phyloP scores from a whole-genome alignment of 2,113 vertebrate species.

The Potamarius usumacintae region DNA sequence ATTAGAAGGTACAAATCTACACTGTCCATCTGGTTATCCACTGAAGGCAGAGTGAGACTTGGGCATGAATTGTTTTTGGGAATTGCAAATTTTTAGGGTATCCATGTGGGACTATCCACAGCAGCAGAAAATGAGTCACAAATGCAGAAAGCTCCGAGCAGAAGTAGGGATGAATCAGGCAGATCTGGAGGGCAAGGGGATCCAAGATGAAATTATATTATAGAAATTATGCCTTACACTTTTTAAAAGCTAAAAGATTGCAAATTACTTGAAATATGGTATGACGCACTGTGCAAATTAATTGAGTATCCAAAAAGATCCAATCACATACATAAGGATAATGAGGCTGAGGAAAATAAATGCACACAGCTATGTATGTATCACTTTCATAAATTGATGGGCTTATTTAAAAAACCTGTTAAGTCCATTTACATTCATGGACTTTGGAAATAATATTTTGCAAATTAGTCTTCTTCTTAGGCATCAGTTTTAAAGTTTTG shows the following conservation, averaged over 20 bases:
- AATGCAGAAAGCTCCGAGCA: not conserved
- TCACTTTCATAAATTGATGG: not conserved
- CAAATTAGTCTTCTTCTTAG: constrained; percentile 26
- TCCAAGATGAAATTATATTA: not conserved
- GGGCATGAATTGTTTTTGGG: not conserved
- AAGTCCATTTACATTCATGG: too few species aligned
- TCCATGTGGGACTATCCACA: not conserved
- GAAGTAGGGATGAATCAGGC: not conserved
- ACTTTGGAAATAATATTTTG: too few species aligned
- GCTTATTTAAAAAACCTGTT: too few species aligned
- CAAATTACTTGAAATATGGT: constrained; percentile 10
- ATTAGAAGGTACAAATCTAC: not conserved
- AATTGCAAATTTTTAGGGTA: not conserved
- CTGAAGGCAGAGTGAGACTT: not conserved
- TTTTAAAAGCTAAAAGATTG: not conserved
- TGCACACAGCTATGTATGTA: constrained; percentile 33
- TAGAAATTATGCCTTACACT: not conserved
- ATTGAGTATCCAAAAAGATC: not conserved
- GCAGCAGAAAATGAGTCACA: not conserved
- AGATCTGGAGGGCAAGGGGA: not conserved
- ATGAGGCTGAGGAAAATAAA: constrained; percentile 25
- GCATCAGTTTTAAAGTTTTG: constrained; percentile 1
- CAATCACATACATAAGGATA: not conserved
- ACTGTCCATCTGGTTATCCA: not conserved
- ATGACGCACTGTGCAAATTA: not conserved